Conservation (phyloP, 2,797 vertebrate species). For the Ceyx erithaca region DNA sequence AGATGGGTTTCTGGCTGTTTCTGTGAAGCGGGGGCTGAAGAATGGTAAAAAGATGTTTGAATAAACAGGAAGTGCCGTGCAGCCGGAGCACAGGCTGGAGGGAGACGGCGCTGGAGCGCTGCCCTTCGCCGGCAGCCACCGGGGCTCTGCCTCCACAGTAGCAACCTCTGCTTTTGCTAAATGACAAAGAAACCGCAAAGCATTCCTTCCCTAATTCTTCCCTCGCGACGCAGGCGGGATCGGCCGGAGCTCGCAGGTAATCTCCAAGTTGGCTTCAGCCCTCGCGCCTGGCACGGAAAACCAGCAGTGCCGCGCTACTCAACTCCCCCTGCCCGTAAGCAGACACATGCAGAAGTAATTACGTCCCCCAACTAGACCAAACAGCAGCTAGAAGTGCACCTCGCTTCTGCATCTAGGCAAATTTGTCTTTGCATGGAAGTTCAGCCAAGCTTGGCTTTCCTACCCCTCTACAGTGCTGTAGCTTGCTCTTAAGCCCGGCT, state of each 20-base stretch:
- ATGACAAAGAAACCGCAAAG: constrained; percentile 80
- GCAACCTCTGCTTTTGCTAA: constrained; percentile 78
- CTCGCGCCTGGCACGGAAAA: neutral
- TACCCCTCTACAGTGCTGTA: constrained; percentile 50
- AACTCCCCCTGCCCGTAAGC: constrained; percentile 8
- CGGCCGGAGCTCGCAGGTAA: constrained; percentile 74
- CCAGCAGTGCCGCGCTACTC: neutral
- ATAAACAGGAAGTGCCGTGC: constrained; percentile 96
- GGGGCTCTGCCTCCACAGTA: constrained; percentile 77
- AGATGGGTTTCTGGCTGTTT: constrained; percentile 82
- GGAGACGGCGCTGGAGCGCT: constrained; percentile 87
- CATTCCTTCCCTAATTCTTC: constrained; percentile 66
- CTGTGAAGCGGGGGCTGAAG: constrained; percentile 84
- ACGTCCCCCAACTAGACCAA: constrained; percentile 35
- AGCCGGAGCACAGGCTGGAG: constrained; percentile 86
- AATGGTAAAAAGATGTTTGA: constrained; percentile 91
- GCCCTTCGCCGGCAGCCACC: constrained; percentile 82
- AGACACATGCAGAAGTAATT: constrained; percentile 59
- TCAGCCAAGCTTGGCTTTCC: constrained; percentile 56
- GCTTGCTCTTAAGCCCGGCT: constrained; percentile 7
- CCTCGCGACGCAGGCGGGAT: constrained; percentile 58
- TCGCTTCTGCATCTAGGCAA: constrained; percentile 28
- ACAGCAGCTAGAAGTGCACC: constrained; percentile 33
- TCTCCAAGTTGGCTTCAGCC: constrained; percentile 59
- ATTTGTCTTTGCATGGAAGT: constrained; percentile 26